Conservation (phyloP, 2,113 vertebrate genomes). For the Eublepharis macularius region DNA sequence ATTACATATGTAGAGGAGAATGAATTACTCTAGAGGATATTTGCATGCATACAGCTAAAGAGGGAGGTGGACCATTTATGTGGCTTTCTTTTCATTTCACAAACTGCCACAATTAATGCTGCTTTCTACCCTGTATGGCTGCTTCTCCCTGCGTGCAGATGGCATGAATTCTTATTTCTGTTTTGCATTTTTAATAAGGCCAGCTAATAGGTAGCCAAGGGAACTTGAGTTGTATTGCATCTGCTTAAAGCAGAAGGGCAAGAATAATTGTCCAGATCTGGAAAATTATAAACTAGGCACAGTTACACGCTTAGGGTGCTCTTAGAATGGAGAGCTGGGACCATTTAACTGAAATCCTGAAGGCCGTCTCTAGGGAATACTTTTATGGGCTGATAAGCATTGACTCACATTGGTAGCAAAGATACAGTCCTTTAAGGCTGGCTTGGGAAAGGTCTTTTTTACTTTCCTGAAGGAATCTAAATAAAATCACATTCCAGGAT, state of each 20-base stretch:
- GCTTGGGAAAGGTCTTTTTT: too few species aligned
- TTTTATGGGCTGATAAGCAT: not conserved
- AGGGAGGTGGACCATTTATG: not conserved
- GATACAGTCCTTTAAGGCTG: too few species aligned
- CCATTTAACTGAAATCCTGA: not conserved
- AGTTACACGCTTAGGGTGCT: not conserved
- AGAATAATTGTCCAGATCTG: not conserved
- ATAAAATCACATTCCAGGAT: too few species aligned
- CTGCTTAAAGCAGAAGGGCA: not conserved
- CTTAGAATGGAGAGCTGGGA: not conserved
- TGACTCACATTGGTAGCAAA: not conserved
- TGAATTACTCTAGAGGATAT: not conserved
- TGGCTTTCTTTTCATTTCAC: not conserved
- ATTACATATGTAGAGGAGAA: not conserved
- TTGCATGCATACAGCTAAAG: accelerated
- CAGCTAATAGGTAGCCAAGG: not conserved
- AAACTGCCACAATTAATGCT: not conserved
- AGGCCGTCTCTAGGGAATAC: not conserved
- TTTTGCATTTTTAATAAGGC: conserved; percentile 11
- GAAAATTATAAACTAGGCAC: not conserved
- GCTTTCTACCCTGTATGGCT: not conserved
- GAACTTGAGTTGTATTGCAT: not conserved
- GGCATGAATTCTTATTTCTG: not conserved
- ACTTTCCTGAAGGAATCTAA: not conserved
- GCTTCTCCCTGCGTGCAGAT: not conserved